Evolutionary conservation across 2,113 vertebrate species (phyloP), one percentile per base, ranked within the genome.

Genomic region (Corynorhinus townsendii): DNA sequence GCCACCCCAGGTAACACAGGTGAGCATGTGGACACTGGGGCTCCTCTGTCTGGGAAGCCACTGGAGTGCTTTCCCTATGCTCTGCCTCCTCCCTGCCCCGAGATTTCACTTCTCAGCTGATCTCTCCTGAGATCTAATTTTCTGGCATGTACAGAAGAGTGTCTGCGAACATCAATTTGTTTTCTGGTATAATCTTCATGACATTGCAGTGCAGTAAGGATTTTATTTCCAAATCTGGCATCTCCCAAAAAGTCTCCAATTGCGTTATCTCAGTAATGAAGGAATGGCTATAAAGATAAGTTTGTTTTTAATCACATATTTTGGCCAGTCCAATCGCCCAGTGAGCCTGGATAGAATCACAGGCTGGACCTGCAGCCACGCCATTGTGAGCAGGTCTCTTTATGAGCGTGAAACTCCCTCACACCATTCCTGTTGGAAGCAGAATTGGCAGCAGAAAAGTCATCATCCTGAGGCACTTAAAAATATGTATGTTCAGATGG

Each of bases 1-100:
- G 59, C 83, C 97, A 98, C 97, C 90, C 97, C 96, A 98, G 98
- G 98, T 98, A 98, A 97, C 66, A 62, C 89, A 56, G 14, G 0
- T 1, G 22, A 92, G 75, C 89, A 52, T 72, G 11, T 0, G 45
- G 95, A 26, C 83, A 43, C 52, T 4, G 75, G 0, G 96, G 82
- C 47, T 12, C 59, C 92, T 86, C 91, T 96, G 71, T 81, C 43
- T 91, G 91, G 87, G 91, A 73, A 95, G 96, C 66, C 68, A 28
- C 62, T 73, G 30, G 86, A 75, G 28, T 81, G 73, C 94, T 86
- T 96, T 96, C 93, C 11, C 43, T 95, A 79, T 93, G 76, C 90
- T 95, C 52, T 17, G 11, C 17, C 45, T 52, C n/a, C 30, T 1
- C 49, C 66, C 56, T 72, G 4, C 49, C 90, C 73, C 89, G 49